Conservation (phyloP, 2,113 vertebrate genomes). For the Albula goreensis region DNA sequence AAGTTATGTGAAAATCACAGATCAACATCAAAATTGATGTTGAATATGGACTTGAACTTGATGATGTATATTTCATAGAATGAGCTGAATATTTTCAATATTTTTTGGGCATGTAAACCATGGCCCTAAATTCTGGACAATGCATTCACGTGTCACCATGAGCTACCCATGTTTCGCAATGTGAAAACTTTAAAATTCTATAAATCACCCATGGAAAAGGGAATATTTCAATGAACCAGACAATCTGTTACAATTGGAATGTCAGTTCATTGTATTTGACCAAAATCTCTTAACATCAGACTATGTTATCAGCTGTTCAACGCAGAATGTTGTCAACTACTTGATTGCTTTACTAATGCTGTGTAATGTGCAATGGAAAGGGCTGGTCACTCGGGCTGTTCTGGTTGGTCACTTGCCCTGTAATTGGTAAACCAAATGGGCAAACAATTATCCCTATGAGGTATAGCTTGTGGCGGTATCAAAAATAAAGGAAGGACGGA, state of each 20-base stretch:
- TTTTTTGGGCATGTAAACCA: background rate
- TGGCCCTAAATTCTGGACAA: background rate
- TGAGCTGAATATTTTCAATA: background rate
- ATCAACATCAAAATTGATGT: background rate
- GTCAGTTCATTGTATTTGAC: background rate
- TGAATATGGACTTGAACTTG: background rate
- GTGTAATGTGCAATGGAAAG: background rate
- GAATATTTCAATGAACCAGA: background rate
- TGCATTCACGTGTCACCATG: background rate
- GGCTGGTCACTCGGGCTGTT: too few species aligned
- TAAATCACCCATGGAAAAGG: background rate
- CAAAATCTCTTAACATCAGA: constrained; percentile 8
- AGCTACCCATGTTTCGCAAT: background rate
- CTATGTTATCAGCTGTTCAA: constrained; percentile 19
- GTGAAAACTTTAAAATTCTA: background rate
- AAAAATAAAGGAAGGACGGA: too few species aligned
- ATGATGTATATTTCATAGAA: background rate
- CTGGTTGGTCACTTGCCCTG: too few species aligned
- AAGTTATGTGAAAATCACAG: background rate
- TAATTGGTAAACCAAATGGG: too few species aligned
- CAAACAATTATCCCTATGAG: too few species aligned
- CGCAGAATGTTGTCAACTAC: constrained; percentile 1
- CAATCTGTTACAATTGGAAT: background rate
- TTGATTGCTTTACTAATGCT: constrained; percentile 40
- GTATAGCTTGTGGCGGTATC: too few species aligned